A percentile compares a stretch with the other conserved stretches of the same genome.
Evolutionary conservation across 1,140 invertebrate genomes (phyloP).

Genomic region (Panagrolaimus sp.): DNA sequence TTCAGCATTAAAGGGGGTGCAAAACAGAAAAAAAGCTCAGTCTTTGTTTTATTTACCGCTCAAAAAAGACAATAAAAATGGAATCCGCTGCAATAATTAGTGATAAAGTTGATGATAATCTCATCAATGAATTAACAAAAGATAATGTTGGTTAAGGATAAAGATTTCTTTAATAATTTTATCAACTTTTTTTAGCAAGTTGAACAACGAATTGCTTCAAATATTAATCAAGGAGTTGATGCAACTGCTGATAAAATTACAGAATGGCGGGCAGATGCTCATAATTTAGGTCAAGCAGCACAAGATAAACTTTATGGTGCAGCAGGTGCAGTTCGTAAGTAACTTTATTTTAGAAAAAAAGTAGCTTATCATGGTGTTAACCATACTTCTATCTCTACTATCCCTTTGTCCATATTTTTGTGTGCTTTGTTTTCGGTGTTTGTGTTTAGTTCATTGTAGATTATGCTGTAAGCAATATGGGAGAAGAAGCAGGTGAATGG

Average conservation of each 20-base stretch:
- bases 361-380: background rate
- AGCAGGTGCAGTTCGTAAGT: background rate
- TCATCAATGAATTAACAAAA: too few relatives aligned
- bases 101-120: too few relatives aligned
- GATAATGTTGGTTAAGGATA: too few relatives aligned
- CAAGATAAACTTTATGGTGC: constrained; percentile 11
- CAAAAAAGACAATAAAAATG: too few relatives aligned
- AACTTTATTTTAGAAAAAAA: background rate
- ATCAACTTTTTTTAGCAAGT: too few relatives aligned
- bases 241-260: background rate
- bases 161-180: too few relatives aligned
- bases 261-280: background rate
- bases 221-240: constrained; percentile 1
- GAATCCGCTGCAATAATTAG: too few relatives aligned
- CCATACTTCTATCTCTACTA: background rate
- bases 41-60: too few relatives aligned
- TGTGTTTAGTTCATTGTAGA: constrained; percentile 10
- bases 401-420: background rate
- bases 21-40: too few relatives aligned
- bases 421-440: background rate
- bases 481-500: background rate
- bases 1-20: too few relatives aligned
- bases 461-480: background rate
- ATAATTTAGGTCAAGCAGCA: background rate
- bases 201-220: background rate